Evolutionary conservation across 1,140 invertebrate species (phyloP), one percentile per base, ranked within the genome.

Genomic region (Drosophila subpulchrella): DNA sequence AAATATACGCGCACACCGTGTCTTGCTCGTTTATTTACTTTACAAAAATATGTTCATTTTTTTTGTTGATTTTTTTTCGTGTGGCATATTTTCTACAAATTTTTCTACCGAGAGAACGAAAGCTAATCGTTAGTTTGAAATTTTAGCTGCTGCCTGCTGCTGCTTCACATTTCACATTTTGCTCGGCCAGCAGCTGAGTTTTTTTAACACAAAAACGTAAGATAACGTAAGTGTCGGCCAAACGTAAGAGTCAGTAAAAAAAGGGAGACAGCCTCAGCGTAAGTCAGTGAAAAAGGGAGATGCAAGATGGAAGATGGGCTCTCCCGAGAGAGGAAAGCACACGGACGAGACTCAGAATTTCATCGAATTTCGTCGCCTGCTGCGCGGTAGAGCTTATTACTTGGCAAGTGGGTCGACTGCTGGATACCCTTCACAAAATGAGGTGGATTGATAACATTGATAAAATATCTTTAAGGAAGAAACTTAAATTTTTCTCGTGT

Each of bases 71-170:
- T 82, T 77, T 60, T 77, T 61, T 55, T 66, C 63, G 72, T 72
- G 75, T 83, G 79, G 78, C 44, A 63, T 70, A 59, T 85, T 81
- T 81, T 81, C 50, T 86, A 81, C 50, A 85, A 85, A 86, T 81
- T 78, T 67, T 51, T 39, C 79, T 77, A 62, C 59, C 72, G 80
- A 83, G 80, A 83, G 78, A 81, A 76, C 72, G 53, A 73, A 60
- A 53, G 70, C 55, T 78, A 55, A 56, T 67, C 54, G n/a, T n/a
- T n/a, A n/a, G n/a, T n/a, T n/a, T n/a, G n/a, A n/a, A n/a, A n/a
- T n/a, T n/a, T n/a, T n/a, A n/a, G n/a, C n/a, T n/a, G n/a, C n/a
- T n/a, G n/a, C n/a, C n/a, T n/a, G n/a, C n/a, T n/a, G n/a, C n/a
- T n/a, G n/a, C n/a, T n/a, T n/a, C n/a, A n/a, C n/a, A n/a, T n/a